These are phyloP conservation scores for Drosophila neocordata DNA, from an alignment of 1,140 invertebrate species.

Conservation along the genomic window DNA sequence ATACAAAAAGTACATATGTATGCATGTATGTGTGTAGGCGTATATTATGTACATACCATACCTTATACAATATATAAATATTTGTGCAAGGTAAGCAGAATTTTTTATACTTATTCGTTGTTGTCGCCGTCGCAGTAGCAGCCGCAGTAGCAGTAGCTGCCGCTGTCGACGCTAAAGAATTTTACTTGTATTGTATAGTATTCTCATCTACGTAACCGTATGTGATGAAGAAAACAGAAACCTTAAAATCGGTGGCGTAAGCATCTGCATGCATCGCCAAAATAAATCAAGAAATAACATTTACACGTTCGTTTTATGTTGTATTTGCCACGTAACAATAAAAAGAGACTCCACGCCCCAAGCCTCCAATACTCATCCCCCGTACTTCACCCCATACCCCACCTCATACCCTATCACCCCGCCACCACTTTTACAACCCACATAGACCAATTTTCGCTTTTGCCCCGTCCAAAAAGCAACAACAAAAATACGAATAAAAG, in stretches of 20 bases:
- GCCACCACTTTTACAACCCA: neutral
- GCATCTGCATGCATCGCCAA: conserved; percentile 79
- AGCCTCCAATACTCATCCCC: neutral
- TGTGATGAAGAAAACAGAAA: conserved; percentile 21
- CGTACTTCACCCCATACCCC: neutral
- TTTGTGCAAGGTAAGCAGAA: conserved; percentile 78
- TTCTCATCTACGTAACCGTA: conserved; percentile 42
- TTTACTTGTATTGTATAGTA: neutral
- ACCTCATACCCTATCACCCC: conserved; percentile 1
- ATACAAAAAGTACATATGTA: conserved; percentile 31
- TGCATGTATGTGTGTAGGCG: neutral
- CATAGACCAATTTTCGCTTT: conserved; percentile 63
- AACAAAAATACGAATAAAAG: neutral
- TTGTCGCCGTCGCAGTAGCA: conserved; percentile 26
- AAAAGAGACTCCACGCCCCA: conserved; percentile 34
- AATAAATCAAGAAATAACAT: conserved; percentile 82
- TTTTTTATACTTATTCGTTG: conserved; percentile 63
- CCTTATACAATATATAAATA: conserved; percentile 64
- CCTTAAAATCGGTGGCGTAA: conserved; percentile 73
- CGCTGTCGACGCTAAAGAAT: conserved; percentile 22
- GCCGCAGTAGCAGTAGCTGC: conserved; percentile 25
- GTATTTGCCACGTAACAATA: conserved; percentile 80
- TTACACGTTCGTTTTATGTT: conserved; percentile 81
- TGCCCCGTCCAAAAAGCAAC: neutral
- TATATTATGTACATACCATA: conserved; percentile 34